phyloP scores from a whole-genome alignment of 2,888 invertebrate genomes.

The Heliconius erato region DNA sequence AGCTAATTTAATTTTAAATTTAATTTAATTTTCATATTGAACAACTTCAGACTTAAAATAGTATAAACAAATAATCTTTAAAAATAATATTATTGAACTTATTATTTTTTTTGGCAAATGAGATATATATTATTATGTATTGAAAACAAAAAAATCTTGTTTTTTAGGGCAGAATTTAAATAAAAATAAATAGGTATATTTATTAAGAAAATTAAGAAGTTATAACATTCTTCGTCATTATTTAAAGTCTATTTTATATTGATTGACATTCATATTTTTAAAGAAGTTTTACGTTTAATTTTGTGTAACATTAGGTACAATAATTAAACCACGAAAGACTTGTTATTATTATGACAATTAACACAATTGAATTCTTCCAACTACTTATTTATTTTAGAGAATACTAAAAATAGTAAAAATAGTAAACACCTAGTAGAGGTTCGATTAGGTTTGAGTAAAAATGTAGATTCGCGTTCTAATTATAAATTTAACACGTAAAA shows the following conservation, averaged over 20 bases:
- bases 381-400: too few species aligned
- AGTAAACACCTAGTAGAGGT: too few species aligned
- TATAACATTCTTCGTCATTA: not conserved
- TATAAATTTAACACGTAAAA: too few species aligned
- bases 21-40: not conserved
- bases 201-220: too few species aligned
- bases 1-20: too few species aligned
- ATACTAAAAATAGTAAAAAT: too few species aligned
- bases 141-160: too few species aligned
- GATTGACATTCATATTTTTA: not conserved
- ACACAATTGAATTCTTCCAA: not conserved
- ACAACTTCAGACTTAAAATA: not conserved
- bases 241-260: not conserved
- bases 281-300: not conserved
- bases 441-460: too few species aligned
- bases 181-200: too few species aligned
- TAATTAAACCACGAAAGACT: not conserved
- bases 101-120: not conserved
- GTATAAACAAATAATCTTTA: not conserved
- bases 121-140: not conserved
- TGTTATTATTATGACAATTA: not conserved
- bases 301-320: not conserved
- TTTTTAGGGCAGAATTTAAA: too few species aligned
- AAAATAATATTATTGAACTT: not conserved
- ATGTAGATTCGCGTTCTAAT: too few species aligned